Conservation (phyloP, 2,888 invertebrate species). For the Phengaris alcon region DNA sequence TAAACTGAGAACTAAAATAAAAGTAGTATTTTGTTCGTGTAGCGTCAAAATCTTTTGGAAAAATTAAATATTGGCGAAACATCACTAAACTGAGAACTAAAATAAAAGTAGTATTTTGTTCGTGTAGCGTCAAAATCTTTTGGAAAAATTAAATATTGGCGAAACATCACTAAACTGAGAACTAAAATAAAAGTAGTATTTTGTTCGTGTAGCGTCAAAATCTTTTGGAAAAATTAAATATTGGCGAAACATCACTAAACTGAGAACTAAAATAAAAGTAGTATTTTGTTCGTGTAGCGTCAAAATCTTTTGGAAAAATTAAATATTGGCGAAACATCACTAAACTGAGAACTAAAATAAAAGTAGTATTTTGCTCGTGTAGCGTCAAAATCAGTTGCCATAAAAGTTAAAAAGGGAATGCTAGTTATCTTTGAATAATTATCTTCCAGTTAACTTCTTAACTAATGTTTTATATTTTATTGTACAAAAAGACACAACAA, state of each 20-base stretch:
- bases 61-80: neutral
- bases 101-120: neutral
- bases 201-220: neutral
- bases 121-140: neutral
- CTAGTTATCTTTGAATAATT: neutral
- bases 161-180: neutral
- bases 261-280: neutral
- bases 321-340: neutral
- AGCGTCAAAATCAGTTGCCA: neutral
- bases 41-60: neutral
- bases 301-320: neutral
- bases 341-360: neutral
- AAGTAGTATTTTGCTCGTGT: neutral
- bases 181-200: neutral
- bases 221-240: neutral
- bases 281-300: neutral
- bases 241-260: neutral
- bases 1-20: neutral
- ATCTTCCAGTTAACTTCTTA: neutral
- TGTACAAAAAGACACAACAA: neutral
- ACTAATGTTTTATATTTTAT: neutral
- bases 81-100: neutral
- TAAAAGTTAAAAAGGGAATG: neutral
- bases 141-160: neutral
- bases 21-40: neutral